Evolutionary conservation across 1,140 invertebrate species (phyloP).

Genomic region (Drosophila simulans): DNA sequence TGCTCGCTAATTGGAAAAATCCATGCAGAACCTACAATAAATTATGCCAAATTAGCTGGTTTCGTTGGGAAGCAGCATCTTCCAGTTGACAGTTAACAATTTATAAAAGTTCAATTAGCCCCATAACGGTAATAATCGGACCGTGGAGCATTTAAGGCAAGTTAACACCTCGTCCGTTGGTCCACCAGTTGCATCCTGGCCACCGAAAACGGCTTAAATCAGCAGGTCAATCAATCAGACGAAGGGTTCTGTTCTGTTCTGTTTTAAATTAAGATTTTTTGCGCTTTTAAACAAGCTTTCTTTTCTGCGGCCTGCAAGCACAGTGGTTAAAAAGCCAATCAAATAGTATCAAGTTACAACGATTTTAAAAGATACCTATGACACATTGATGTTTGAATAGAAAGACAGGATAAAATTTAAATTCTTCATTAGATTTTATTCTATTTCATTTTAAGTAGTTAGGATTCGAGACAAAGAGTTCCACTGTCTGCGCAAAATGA

Average conservation of each 20-base stretch:
- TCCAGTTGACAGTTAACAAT: conserved; percentile 42
- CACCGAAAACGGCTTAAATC: conserved; percentile 72
- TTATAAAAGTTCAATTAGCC: conserved; percentile 73
- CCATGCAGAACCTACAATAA: conserved; percentile 53
- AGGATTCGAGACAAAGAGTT: neutral
- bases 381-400: too few species aligned
- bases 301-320: conserved; percentile 19
- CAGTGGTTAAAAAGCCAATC: conserved; percentile 15
- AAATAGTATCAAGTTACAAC: neutral
- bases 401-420: too few species aligned
- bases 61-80: neutral
- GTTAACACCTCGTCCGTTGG: conserved; percentile 66
- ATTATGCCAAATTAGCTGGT: conserved; percentile 47
- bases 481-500: conserved; percentile 64
- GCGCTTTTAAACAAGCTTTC: conserved; percentile 43
- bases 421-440: too few species aligned
- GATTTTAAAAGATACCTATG: too few species aligned
- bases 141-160: conserved; percentile 49
- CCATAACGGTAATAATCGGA: conserved; percentile 57
- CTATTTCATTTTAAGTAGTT: too few species aligned
- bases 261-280: conserved; percentile 71
- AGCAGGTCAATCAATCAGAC: conserved; percentile 78
- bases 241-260: conserved; percentile 47
- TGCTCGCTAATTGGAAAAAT: conserved; percentile 73
- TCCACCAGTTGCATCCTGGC: conserved; percentile 17